A percentile compares a stretch with the other conserved stretches of the same genome.
Evolutionary conservation across 2,113 vertebrate species (phyloP).

Genomic region (Syrmaticus mikado): DNA sequence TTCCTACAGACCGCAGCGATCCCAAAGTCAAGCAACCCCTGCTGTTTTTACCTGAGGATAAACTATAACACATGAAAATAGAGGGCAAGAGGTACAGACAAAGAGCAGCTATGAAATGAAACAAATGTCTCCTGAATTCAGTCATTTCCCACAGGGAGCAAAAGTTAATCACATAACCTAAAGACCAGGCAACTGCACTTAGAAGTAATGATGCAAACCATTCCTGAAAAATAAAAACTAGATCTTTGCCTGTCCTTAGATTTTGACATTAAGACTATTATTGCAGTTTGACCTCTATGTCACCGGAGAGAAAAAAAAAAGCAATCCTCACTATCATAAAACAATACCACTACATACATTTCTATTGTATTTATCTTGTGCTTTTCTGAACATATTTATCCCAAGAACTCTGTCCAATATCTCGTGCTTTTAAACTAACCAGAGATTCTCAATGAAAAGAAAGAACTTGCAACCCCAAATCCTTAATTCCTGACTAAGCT

Average conservation of each 20-base stretch:
- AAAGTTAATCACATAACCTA: slow-evolving; percentile 37
- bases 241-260: slow-evolving; percentile 11
- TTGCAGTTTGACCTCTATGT: slow-evolving; percentile 14
- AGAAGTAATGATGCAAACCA: slow-evolving; percentile 45
- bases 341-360: not conserved
- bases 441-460: not conserved
- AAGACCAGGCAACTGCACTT: slow-evolving; percentile 32
- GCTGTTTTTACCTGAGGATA: not conserved
- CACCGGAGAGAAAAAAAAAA: not conserved
- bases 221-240: slow-evolving; percentile 14
- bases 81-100: not conserved
- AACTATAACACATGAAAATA: not conserved
- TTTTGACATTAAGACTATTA: not conserved
- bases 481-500: not conserved
- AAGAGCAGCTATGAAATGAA: slow-evolving; percentile 12
- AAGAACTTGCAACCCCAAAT: not conserved
- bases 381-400: not conserved
- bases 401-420: not conserved
- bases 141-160: slow-evolving; percentile 44
- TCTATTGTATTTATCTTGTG: not conserved
- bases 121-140: slow-evolving; percentile 43
- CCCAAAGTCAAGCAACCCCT: not conserved
- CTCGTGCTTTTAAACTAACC: not conserved
- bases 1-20: not conserved
- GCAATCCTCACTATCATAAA: not conserved